A percentile compares a stretch with the other conserved stretches of the same genome.
These are phyloP conservation scores for Pelusios castaneus DNA, from an alignment of 2,113 vertebrate genomes.

Conservation along the genomic window DNA sequence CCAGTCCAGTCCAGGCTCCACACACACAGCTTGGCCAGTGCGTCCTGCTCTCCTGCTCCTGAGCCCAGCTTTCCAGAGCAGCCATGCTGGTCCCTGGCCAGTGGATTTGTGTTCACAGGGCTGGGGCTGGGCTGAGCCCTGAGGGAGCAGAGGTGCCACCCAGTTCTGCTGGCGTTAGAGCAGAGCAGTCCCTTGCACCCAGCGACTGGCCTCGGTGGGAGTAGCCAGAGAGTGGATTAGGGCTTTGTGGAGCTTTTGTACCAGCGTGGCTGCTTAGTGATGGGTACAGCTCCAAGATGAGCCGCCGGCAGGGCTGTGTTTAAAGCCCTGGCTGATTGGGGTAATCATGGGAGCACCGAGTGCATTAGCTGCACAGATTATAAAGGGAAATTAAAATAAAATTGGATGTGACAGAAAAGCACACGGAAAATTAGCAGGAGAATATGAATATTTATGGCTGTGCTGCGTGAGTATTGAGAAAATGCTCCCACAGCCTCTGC, in stretches of 20 bases:
- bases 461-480: not conserved
- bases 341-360: conserved; percentile 72
- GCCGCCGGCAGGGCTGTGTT: conserved; percentile 70
- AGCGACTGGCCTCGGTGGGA: accelerated
- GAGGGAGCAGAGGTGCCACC: not conserved
- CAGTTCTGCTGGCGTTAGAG: not conserved
- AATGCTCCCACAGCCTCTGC: not conserved
- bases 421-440: conserved; percentile 70
- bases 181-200: not conserved
- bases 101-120: not conserved
- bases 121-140: not conserved
- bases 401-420: conserved; percentile 77
- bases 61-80: too few relatives aligned
- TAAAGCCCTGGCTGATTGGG: conserved; percentile 72
- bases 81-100: too few relatives aligned
- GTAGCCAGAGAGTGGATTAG: accelerated
- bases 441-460: conserved; percentile 76
- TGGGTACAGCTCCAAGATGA: conserved; percentile 46
- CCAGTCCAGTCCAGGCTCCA: not conserved
- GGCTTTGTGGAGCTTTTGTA: not conserved
- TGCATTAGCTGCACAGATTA: conserved; percentile 73
- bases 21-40: not conserved
- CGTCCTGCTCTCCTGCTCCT: not conserved
- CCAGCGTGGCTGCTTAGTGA: not conserved
- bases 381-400: conserved; percentile 76